Conservation (phyloP, 2,888 invertebrate genomes). For the Minunthozetes semirufus region DNA sequence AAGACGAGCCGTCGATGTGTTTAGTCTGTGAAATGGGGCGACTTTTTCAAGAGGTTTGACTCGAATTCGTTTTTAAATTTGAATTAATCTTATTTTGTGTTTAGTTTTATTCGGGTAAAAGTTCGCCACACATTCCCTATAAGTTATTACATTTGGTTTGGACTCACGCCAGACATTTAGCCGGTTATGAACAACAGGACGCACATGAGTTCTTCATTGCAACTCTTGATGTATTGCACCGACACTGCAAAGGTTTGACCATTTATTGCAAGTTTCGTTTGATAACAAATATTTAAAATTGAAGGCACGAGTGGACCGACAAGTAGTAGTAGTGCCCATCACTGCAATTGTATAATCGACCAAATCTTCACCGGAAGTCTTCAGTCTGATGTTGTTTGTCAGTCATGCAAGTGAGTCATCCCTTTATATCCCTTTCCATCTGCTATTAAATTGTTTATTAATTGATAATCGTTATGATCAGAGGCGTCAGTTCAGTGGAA, state of each 20-base stretch:
- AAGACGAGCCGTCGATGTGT: conserved; percentile 64
- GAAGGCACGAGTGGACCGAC: conserved; percentile 47
- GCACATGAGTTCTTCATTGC: conserved; percentile 99
- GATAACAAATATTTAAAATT: neutral
- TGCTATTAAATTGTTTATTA: conserved; percentile 37
- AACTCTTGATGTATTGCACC: conserved; percentile 81
- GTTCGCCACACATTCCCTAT: conserved; percentile 78
- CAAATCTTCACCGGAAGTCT: conserved; percentile 93
- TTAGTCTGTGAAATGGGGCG: conserved; percentile 92
- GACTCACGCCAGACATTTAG: conserved; percentile 90
- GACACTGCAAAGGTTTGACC: conserved; percentile 55
- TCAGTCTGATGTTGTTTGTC: conserved; percentile 94
- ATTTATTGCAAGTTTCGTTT: neutral
- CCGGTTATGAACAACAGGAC: conserved; percentile 95
- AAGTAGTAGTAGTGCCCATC: conserved; percentile 48
- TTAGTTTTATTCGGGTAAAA: conserved; percentile 87
- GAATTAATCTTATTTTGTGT: conserved; percentile 43
- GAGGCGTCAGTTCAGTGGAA: conserved; percentile 89
- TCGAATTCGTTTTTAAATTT: neutral
- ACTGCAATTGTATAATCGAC: conserved; percentile 91
- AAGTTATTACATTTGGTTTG: conserved; percentile 85
- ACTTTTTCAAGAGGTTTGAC: conserved; percentile 73
- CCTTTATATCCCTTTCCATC: neutral
- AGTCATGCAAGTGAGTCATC: conserved; percentile 68
- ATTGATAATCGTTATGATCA: conserved; percentile 45